A percentile compares a stretch with the other conserved stretches of the same genome.
phyloP scores from a whole-genome alignment of 2,888 invertebrate species.

The Troides helena region DNA sequence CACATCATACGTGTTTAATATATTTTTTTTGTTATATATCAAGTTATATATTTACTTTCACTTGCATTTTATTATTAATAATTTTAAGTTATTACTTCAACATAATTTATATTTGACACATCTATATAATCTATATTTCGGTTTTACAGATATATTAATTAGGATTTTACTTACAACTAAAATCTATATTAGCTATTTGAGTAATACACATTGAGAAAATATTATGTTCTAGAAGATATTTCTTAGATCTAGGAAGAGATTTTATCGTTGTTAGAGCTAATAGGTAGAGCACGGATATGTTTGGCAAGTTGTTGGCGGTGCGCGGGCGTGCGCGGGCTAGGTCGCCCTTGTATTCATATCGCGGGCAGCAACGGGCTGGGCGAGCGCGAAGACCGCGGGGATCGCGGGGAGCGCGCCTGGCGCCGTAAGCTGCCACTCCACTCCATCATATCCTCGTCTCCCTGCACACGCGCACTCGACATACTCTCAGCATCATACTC shows the following conservation, averaged over 20 bases:
- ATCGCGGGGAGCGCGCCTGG: constrained; percentile 63
- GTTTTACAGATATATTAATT: constrained; percentile 1
- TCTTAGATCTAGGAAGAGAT: constrained; percentile 15
- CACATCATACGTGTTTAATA: constrained; percentile 7
- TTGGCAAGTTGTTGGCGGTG: constrained; percentile 24
- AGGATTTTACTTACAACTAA: constrained; percentile 1
- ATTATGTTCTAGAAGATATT: constrained; percentile 10
- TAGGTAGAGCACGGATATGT: constrained; percentile 28
- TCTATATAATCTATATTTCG: background rate
- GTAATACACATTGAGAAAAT: constrained; percentile 21
- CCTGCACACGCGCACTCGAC: constrained; percentile 81
- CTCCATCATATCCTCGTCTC: constrained; percentile 83
- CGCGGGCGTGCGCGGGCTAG: constrained; percentile 27
- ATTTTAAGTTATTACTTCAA: constrained; percentile 3
- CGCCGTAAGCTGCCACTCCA: constrained; percentile 76
- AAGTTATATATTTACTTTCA: constrained; percentile 8
- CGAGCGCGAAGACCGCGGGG: constrained; percentile 43
- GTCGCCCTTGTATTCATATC: constrained; percentile 49
- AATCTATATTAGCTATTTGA: constrained; percentile 5
- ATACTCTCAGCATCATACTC: constrained; percentile 79
- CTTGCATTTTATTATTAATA: constrained; percentile 7
- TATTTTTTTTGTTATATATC: constrained; percentile 4
- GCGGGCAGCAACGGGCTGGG: constrained; percentile 70
- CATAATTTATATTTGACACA: background rate
- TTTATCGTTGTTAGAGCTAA: constrained; percentile 4